These are phyloP conservation scores for Sebastes jordani DNA, from an alignment of 2,797 vertebrate species.

Conservation along the genomic window DNA sequence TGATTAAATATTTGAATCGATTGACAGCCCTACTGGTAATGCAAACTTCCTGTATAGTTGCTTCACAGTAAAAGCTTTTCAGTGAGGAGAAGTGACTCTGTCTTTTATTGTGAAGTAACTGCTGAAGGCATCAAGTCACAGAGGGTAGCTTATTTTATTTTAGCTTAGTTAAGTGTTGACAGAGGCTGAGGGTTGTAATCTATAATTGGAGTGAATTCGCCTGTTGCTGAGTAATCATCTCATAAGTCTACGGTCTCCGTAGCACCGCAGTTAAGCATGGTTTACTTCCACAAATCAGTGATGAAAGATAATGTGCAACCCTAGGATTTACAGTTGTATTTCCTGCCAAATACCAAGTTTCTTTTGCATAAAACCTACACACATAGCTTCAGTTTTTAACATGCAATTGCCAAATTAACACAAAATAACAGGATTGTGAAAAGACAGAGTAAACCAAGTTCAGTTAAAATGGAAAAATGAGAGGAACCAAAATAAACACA, in stretches of 20 bases:
- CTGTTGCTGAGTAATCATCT: neutral
- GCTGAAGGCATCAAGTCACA: neutral
- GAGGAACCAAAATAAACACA: neutral
- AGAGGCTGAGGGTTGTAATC: neutral
- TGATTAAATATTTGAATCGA: fast-evolving
- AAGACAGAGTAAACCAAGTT: neutral
- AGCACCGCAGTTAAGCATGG: neutral
- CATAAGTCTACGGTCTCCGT: neutral
- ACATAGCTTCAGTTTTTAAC: neutral
- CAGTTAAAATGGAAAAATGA: neutral
- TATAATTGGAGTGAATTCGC: neutral
- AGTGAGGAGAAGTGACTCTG: neutral
- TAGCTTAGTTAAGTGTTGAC: neutral
- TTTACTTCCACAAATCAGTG: neutral
- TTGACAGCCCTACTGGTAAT: neutral
- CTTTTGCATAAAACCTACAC: neutral
- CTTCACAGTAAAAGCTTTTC: too few species aligned
- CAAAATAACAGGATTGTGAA: neutral
- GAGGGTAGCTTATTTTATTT: neutral
- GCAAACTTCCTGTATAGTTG: neutral
- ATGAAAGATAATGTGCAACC: neutral
- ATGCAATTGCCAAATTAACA: neutral
- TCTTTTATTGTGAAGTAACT: neutral
- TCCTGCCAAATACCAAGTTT: neutral
- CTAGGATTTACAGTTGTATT: neutral